Conservation (phyloP, 2,113 vertebrate genomes). For the Cathartes aura region DNA sequence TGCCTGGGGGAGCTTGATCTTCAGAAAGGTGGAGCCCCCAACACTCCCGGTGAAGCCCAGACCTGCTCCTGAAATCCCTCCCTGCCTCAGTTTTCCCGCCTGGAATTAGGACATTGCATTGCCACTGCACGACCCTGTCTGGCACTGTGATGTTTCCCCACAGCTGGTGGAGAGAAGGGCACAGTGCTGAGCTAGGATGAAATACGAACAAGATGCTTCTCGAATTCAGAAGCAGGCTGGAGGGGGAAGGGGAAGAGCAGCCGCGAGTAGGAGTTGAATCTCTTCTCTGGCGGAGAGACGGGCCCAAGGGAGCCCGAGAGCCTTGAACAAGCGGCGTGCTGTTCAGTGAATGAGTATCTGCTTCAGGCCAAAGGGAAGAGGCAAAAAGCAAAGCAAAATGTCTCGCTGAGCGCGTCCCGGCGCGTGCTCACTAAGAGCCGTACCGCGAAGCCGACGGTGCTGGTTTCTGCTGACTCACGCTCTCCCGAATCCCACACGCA, state of each 20-base stretch:
- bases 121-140: neutral
- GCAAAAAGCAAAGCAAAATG: neutral
- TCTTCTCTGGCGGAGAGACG: neutral
- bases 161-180: neutral
- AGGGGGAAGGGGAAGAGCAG: constrained; percentile 38
- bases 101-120: neutral
- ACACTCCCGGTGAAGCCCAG: rapidly evolving
- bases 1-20: neutral
- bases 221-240: constrained; percentile 5
- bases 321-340: neutral
- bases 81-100: neutral
- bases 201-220: neutral
- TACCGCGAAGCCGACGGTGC: neutral
- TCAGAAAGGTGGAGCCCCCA: neutral
- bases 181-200: neutral
- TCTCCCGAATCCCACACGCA: neutral
- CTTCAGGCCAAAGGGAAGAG: neutral
- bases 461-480: constrained; percentile 53
- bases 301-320: neutral
- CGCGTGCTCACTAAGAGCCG: neutral
- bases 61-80: neutral
- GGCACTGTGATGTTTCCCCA: neutral
- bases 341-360: neutral
- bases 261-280: neutral
- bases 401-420: neutral